A percentile compares a stretch with the other conserved stretches of the same genome.
Conservation (phyloP, 1,140 invertebrate species). For the Melitaea cinxia region DNA sequence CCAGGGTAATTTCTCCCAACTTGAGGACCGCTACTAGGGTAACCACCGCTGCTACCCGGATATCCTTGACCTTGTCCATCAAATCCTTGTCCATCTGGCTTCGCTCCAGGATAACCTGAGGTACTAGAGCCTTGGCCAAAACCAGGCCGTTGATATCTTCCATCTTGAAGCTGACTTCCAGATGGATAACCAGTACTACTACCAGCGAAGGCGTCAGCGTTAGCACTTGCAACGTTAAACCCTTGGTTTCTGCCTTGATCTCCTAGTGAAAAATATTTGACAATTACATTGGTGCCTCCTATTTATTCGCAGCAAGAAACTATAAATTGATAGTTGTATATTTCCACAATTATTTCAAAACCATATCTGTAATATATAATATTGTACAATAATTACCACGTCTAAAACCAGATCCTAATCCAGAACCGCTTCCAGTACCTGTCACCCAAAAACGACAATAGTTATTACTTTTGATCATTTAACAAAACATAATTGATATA, state of each 20-base stretch:
- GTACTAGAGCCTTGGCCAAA: constrained; percentile 23
- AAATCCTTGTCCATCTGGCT: constrained; percentile 40
- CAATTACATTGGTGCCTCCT: background rate
- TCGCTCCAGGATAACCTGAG: constrained; percentile 43
- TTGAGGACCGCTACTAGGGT: constrained; percentile 22
- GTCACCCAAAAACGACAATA: background rate
- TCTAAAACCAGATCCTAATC: constrained; percentile 45
- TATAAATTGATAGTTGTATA: too few species aligned
- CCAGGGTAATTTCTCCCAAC: constrained; percentile 22
- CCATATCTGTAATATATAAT: background rate
- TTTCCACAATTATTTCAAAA: too few species aligned
- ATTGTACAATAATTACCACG: constrained; percentile 35
- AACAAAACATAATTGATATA: too few species aligned
- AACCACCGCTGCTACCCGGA: constrained; percentile 22
- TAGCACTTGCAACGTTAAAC: constrained; percentile 61
- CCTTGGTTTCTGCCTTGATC: constrained; percentile 53
- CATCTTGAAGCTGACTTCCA: constrained; percentile 40
- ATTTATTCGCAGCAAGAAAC: too few species aligned
- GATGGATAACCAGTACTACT: constrained; percentile 48
- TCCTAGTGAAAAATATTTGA: constrained; percentile 21
- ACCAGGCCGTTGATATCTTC: constrained; percentile 54
- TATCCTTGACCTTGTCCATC: constrained; percentile 9
- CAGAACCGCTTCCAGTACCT: constrained; percentile 36
- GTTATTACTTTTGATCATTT: background rate
- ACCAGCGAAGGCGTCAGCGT: constrained; percentile 50